Percentiles rank a stretch among this genome's conserved stretches.
These are phyloP conservation scores for Lucinisca nassula DNA, from an alignment of 2,888 invertebrate species.

Conservation along the genomic window DNA sequence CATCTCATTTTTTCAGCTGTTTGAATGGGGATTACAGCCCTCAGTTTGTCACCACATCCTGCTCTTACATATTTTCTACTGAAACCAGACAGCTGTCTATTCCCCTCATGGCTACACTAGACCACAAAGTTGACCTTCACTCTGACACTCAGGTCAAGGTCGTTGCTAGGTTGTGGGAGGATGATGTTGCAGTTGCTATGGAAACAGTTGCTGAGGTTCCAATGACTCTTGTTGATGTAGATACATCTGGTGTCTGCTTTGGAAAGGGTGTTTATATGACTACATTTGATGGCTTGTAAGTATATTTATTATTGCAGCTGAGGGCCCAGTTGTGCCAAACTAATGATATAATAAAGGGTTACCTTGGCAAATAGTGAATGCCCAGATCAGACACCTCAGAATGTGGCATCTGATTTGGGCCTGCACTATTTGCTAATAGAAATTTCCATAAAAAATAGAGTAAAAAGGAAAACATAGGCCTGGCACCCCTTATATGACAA, in stretches of 20 bases:
- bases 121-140: constrained; percentile 34
- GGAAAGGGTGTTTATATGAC: constrained; percentile 75
- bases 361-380: no score
- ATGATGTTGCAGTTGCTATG: constrained; percentile 15
- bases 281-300: constrained; percentile 82
- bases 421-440: no score
- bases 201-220: constrained; percentile 20
- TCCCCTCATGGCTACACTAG: constrained; percentile 6
- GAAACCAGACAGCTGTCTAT: background rate
- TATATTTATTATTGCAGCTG: constrained; percentile 36
- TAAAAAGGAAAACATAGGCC: no score
- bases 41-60: background rate
- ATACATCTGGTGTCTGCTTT: constrained; percentile 70
- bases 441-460: no score
- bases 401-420: no score
- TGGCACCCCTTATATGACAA: no score
- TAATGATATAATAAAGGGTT: no score
- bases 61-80: background rate
- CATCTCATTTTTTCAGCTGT: background rate
- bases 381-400: no score
- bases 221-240: constrained; percentile 61
- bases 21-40: background rate
- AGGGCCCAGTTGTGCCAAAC: no score
- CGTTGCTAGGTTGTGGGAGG: constrained; percentile 40
- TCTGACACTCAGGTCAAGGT: constrained; percentile 20